These are phyloP conservation scores for Phycodurus eques DNA, from an alignment of 2,113 vertebrate genomes.

Conservation along the genomic window DNA sequence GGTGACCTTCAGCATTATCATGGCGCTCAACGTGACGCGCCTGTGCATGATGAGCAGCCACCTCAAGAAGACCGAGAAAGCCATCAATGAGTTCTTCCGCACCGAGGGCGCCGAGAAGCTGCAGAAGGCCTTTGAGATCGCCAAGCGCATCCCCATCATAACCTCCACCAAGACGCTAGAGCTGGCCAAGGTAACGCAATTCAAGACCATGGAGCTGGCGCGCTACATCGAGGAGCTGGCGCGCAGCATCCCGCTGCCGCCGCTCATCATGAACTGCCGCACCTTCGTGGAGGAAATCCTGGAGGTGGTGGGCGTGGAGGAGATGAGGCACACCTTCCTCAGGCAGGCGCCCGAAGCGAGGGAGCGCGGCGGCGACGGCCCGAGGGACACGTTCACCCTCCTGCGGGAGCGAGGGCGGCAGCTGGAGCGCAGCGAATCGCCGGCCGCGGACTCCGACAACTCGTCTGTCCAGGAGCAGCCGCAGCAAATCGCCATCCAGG, in stretches of 20 bases:
- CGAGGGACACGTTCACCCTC: conserved; percentile 83
- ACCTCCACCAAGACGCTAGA: conserved; percentile 97
- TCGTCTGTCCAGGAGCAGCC: conserved; percentile 89
- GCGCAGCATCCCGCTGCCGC: conserved; percentile 92
- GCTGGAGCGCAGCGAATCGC: conserved; percentile 82
- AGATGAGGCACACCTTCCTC: conserved; percentile 90
- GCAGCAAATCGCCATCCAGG: conserved; percentile 94
- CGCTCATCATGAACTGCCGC: conserved; percentile 98
- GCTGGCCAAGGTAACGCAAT: conserved; percentile 98
- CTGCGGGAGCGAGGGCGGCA: conserved; percentile 73
- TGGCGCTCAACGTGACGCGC: conserved; percentile 91
- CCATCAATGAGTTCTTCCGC: conserved; percentile 98
- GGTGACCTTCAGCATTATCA: conserved; percentile 94
- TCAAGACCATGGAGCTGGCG: conserved; percentile 99
- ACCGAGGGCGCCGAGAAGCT: conserved; percentile 98
- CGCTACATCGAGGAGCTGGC: conserved; percentile 98
- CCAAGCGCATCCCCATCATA: conserved; percentile 97
- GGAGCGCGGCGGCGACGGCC: conserved; percentile 26
- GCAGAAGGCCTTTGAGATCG: conserved; percentile 98
- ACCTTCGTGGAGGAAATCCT: conserved; percentile 99
- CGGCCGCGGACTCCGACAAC: conserved; percentile 85
- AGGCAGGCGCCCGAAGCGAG: conserved; percentile 74
- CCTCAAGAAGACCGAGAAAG: conserved; percentile 98
- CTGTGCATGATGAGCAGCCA: conserved; percentile 99
- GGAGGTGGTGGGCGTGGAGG: conserved; percentile 94